Evolutionary conservation across 2,888 invertebrate species (phyloP).

Genomic region (Cheilosia vernalis): DNA sequence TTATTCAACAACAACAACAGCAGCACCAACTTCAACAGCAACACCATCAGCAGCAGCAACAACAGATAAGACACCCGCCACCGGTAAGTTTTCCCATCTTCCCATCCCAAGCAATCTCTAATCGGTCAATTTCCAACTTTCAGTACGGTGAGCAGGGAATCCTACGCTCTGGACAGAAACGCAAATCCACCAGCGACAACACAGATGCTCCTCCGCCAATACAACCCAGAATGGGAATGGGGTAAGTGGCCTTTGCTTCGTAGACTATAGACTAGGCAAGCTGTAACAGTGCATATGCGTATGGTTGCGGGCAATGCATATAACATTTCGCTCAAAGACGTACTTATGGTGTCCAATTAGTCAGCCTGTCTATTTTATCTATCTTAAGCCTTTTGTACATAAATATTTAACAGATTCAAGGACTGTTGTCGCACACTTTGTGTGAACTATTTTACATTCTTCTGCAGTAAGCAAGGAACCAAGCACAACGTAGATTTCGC

Average conservation of each 20-base stretch:
- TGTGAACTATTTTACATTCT: too few relatives aligned
- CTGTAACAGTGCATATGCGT: slow-evolving; percentile 26
- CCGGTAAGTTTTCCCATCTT: slow-evolving; percentile 30
- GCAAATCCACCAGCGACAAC: slow-evolving; percentile 63
- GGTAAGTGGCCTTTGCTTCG: slow-evolving; percentile 52
- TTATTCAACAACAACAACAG: slow-evolving; percentile 56
- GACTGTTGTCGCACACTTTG: not conserved
- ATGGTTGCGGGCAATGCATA: slow-evolving; percentile 58
- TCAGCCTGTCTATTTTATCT: not conserved
- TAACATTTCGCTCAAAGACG: not conserved
- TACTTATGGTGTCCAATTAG: slow-evolving; percentile 5
- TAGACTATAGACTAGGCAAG: not conserved
- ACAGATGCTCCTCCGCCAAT: slow-evolving; percentile 58
- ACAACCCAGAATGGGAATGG: slow-evolving; percentile 65
- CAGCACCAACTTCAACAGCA: slow-evolving; percentile 33
- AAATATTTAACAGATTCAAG: slow-evolving; percentile 13
- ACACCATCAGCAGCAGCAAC: slow-evolving; percentile 17
- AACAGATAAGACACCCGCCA: slow-evolving; percentile 33
- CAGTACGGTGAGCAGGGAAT: slow-evolving; percentile 62
- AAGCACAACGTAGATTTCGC: too few relatives aligned
- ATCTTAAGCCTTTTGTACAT: slow-evolving; percentile 22
- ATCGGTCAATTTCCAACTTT: slow-evolving; percentile 1
- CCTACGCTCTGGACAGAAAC: slow-evolving; percentile 58
- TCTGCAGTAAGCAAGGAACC: too few relatives aligned
- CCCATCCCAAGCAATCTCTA: not conserved